Evolutionary conservation across 2,797 vertebrate species (phyloP).

Genomic region (Centroberyx gerrardi): DNA sequence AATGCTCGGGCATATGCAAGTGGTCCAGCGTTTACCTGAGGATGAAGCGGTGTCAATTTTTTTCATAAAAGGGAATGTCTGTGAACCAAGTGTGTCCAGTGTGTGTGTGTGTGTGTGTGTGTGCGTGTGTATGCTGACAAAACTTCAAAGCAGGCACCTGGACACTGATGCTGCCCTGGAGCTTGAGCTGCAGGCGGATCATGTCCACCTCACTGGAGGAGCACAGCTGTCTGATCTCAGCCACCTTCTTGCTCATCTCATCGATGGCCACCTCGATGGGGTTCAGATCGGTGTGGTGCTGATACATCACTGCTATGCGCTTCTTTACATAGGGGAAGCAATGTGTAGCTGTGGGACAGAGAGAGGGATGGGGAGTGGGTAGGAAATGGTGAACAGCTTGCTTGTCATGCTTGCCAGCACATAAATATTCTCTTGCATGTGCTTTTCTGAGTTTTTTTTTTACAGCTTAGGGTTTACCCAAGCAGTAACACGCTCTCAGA

Average conservation of each 20-base stretch:
- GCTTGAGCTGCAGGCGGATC: constrained; percentile 97
- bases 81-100: background rate
- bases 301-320: constrained; percentile 97
- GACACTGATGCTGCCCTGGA: constrained; percentile 98
- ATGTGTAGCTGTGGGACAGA: constrained; percentile 90
- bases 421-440: background rate
- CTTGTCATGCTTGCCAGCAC: background rate
- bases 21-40: constrained; percentile 96
- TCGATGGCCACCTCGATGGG: constrained; percentile 99
- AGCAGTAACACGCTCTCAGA: constrained; percentile 2
- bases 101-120: background rate
- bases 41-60: background rate
- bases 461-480: background rate
- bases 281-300: constrained; percentile 96
- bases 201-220: constrained; percentile 95
- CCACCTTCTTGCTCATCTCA: constrained; percentile 98
- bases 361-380: background rate
- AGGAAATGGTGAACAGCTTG: background rate
- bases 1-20: constrained; percentile 97
- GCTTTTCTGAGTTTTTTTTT: background rate
- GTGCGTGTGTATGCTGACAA: background rate
- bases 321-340: constrained; percentile 98
- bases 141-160: constrained; percentile 85
- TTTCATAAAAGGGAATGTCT: background rate
- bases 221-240: constrained; percentile 93